phyloP scores from a whole-genome alignment of 2,888 invertebrate species.

The Gortyna flavago region DNA sequence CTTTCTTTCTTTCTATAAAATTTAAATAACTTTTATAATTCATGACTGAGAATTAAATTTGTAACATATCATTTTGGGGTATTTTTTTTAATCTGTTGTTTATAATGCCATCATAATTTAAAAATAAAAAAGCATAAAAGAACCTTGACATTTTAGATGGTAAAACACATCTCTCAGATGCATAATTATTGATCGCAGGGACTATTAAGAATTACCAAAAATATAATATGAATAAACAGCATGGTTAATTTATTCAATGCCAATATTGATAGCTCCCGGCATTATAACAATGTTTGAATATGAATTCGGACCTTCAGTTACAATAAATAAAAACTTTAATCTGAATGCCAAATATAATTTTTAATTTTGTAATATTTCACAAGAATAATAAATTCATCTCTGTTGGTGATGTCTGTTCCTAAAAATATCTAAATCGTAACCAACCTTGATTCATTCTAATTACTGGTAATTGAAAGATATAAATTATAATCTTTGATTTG shows the following conservation, averaged over 20 bases:
- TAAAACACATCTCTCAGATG: constrained; percentile 51
- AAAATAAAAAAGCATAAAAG: constrained; percentile 6
- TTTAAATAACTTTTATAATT: neutral
- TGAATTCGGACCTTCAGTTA: constrained; percentile 48
- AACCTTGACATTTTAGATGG: constrained; percentile 67
- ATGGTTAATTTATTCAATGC: constrained; percentile 49
- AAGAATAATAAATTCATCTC: constrained; percentile 9
- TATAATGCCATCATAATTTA: neutral
- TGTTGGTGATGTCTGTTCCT: neutral
- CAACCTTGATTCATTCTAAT: neutral
- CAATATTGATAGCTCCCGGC: constrained; percentile 58
- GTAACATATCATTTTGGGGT: no score
- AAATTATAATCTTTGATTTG: neutral
- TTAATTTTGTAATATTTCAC: constrained; percentile 24
- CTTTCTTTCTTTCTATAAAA: no score
- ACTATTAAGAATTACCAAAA: constrained; percentile 47
- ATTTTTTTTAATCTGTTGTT: neutral
- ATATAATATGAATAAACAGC: constrained; percentile 34
- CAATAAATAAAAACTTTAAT: constrained; percentile 22
- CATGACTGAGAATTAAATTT: neutral
- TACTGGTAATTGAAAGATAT: neutral
- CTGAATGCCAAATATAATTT: constrained; percentile 33
- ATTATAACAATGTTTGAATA: constrained; percentile 26
- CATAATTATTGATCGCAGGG: constrained; percentile 43
- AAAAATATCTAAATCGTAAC: neutral